A percentile compares a stretch with the other conserved stretches of the same genome.
Conservation (phyloP, 2,888 invertebrate species). For the Caenorhabditis japonica region DNA sequence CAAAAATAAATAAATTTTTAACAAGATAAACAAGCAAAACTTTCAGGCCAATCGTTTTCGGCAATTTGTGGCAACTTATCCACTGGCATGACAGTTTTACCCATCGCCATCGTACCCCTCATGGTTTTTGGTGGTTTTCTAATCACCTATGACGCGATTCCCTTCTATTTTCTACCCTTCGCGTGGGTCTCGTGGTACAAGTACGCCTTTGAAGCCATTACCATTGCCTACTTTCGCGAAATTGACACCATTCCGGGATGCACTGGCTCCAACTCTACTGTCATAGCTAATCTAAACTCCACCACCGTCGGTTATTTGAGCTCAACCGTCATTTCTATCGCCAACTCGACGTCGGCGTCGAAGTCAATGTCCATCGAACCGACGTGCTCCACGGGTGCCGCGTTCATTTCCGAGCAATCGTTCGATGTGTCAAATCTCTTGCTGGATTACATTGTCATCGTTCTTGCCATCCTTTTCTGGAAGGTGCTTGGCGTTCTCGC, state of each 20-base stretch:
- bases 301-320: too few relatives aligned
- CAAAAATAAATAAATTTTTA: too few relatives aligned
- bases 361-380: constrained; percentile 4
- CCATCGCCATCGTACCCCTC: constrained; percentile 51
- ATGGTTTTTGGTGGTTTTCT: constrained; percentile 84
- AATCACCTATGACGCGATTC: constrained; percentile 62
- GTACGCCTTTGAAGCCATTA: constrained; percentile 74
- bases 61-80: constrained; percentile 45
- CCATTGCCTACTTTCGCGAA: constrained; percentile 23
- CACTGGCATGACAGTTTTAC: constrained; percentile 47
- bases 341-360: neutral
- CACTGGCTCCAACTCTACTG: neutral
- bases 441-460: constrained; percentile 32
- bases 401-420: neutral
- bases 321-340: neutral
- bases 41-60: constrained; percentile 51
- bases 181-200: constrained; percentile 77
- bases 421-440: constrained; percentile 19
- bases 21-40: too few relatives aligned
- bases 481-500: constrained; percentile 26
- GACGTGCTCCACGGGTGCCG: constrained; percentile 3
- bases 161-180: constrained; percentile 74
- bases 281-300: neutral
- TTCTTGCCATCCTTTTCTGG: constrained; percentile 12
- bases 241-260: constrained; percentile 22